Base-by-base conservation (phyloP, 1,140 invertebrate genomes). In the Acarapis woodi region DNA sequence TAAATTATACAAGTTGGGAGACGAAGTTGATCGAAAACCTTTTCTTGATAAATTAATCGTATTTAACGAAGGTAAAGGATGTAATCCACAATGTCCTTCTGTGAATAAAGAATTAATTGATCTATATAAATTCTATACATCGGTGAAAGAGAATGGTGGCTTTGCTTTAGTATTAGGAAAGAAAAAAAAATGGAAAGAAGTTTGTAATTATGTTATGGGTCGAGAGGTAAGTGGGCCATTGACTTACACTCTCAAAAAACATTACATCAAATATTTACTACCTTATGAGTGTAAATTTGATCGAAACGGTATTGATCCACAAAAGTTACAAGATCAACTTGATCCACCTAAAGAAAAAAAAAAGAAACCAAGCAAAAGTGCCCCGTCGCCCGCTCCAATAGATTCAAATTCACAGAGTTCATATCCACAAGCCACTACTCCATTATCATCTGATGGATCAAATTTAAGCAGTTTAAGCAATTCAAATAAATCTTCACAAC, bases 1-100 rank as follows among this genome's bases (percentile, higher is more conserved):
- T n/a, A n/a, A n/a, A n/a, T n/a, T n/a, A n/a, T n/a, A n/a, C n/a
- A 85, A 93, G 59, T 80, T 94, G 77, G 83, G 88, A 50, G 78
- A 83, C 49, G 77, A 79, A 53, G 77, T 79, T 32, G 83, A 90
- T 47, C 60, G 85, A 44, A 64, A 76, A 44, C 66, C 64, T 44
- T 90, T 83, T 71, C 62, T 94, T 43, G 83, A 93, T 56, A 74
- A 82, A 54, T 62, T 93, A 46, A 66, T 90, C 40, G 65, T 68
- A 39, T 93, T 82, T 56, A 82, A 90, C 72, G 85, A 93, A 55
- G 79, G 87, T 50, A 61, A 75, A 45, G 70, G 77, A 46, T 79
- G 85, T 31, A 79, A 94, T 46, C 77, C 77, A 39, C 71, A 77
- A 46, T 85, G 83, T 62, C 88, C 88, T 29, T 82, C 78, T 48